Evolutionary conservation across 2,113 vertebrate species (phyloP).

Genomic region (Alethe diademata): DNA sequence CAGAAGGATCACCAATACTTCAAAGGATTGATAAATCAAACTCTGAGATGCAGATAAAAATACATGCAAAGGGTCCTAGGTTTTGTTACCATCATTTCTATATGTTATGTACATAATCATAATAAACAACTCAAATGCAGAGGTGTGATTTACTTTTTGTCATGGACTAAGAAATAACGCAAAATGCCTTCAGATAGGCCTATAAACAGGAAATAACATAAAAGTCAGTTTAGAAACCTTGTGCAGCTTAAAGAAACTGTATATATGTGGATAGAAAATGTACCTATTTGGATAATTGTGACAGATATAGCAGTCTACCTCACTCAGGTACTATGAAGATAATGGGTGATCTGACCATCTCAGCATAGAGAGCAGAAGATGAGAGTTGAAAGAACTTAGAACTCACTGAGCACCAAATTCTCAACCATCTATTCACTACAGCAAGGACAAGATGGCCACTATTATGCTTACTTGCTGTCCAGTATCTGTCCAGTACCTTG

Average conservation of each 20-base stretch:
- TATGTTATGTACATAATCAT: neutral
- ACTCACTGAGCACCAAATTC: neutral
- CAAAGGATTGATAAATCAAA: neutral
- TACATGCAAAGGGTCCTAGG: rapidly evolving
- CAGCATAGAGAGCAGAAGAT: neutral
- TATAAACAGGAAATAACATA: neutral
- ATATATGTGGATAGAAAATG: rapidly evolving
- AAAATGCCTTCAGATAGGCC: neutral
- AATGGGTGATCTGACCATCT: neutral
- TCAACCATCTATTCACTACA: neutral
- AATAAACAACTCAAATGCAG: neutral
- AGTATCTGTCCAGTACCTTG: neutral
- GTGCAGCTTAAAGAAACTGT: neutral
- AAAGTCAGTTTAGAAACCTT: neutral
- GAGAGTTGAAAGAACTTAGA: neutral
- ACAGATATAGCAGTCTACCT: neutral
- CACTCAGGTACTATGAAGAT: neutral
- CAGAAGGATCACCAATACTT: neutral
- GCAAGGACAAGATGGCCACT: neutral
- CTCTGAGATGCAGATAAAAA: neutral
- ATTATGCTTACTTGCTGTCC: neutral
- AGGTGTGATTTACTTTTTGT: neutral
- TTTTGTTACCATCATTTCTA: neutral
- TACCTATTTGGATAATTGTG: neutral
- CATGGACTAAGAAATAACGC: neutral